Evolutionary conservation across 92 coral and sea anemone genomes (phyloP).

Genomic region (Diadumene lineata): DNA sequence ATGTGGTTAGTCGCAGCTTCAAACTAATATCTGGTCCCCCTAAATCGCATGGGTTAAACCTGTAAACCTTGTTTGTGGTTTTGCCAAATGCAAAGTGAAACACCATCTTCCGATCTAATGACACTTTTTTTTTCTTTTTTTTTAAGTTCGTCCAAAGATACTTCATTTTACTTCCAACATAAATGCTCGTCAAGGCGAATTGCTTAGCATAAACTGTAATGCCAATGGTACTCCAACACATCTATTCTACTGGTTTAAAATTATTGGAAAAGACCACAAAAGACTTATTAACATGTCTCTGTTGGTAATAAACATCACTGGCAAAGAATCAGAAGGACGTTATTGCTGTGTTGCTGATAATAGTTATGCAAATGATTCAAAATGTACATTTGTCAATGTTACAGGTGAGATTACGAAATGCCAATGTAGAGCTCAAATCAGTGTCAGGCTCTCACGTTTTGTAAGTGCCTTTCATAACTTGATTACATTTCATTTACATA

Average conservation of each 20-base stretch:
- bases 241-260: not conserved
- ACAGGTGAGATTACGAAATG: not conserved
- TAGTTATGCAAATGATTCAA: not conserved
- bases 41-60: no score
- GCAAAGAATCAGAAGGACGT: not conserved
- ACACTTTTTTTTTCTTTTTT: no score
- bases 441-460: no score
- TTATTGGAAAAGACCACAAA: not conserved
- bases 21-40: no score
- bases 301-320: not conserved
- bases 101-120: no score
- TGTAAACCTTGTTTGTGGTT: no score
- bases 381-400: not conserved
- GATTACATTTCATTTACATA: no score
- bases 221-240: not conserved
- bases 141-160: not conserved
- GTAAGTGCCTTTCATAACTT: no score
- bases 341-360: not conserved
- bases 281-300: not conserved
- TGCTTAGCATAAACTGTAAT: not conserved
- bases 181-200: not conserved
- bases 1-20: no score
- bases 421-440: no score
- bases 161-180: not conserved
- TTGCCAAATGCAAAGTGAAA: no score